These are phyloP conservation scores for Nudaria mundana DNA, from an alignment of 2,888 invertebrate genomes.

Conservation along the genomic window DNA sequence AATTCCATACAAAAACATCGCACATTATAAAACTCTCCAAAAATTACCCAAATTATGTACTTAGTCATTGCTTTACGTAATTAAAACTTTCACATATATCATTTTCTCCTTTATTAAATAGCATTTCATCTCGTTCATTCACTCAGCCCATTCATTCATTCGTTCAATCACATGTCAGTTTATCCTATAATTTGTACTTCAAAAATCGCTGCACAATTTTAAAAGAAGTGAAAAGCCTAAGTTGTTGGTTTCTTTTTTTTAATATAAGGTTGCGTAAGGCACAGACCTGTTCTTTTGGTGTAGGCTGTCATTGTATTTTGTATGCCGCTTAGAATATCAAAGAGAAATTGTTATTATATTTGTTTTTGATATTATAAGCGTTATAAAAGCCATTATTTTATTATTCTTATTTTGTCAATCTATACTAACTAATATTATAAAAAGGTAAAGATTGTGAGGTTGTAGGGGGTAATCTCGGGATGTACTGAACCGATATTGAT, in stretches of 20 bases:
- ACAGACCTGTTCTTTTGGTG: conserved; percentile 34
- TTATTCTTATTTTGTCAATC: too few species aligned
- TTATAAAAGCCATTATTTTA: too few species aligned
- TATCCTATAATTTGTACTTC: conserved; percentile 15
- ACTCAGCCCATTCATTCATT: conserved; percentile 5
- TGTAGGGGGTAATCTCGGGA: too few species aligned
- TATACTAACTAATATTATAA: too few species aligned
- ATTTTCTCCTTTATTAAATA: conserved; percentile 1
- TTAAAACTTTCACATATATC: conserved; percentile 4
- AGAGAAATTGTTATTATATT: conserved; percentile 16
- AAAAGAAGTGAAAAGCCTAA: conserved; percentile 32
- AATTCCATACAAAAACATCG: neutral
- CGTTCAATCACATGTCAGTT: conserved; percentile 10
- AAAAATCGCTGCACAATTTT: conserved; percentile 20
- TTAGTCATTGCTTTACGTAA: neutral
- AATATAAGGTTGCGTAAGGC: conserved; percentile 26
- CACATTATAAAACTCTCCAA: conserved; percentile 4
- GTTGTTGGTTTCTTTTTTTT: conserved; percentile 32
- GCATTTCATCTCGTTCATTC: conserved; percentile 5
- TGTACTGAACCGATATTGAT: too few species aligned
- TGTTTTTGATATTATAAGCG: neutral
- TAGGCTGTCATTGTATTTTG: conserved; percentile 27
- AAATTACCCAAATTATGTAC: neutral
- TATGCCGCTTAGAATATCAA: conserved; percentile 27
- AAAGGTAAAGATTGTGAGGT: too few species aligned